phyloP scores from a whole-genome alignment of 1,140 invertebrate genomes.

The Ditylenchus dipsaci region DNA sequence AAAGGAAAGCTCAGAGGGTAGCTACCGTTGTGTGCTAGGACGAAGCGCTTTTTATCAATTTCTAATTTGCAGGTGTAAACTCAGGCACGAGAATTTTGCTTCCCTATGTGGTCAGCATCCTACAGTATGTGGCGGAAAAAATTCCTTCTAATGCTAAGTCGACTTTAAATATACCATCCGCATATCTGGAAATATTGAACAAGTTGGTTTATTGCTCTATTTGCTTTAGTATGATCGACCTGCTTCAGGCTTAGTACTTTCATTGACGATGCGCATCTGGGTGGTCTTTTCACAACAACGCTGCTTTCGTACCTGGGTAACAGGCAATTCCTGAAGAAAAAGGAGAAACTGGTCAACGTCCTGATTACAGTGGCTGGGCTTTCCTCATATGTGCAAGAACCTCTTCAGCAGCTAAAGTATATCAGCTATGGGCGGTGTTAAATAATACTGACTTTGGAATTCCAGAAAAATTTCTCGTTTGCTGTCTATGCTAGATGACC shows the following conservation, averaged over 20 bases:
- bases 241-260: slow-evolving; percentile 3
- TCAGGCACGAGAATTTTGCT: not conserved
- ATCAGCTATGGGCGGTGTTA: not conserved
- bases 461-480: not conserved
- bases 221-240: not conserved
- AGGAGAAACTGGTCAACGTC: not conserved
- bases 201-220: not conserved
- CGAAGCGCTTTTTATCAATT: not conserved
- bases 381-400: not conserved
- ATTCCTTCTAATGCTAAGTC: not conserved
- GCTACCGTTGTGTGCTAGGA: too few relatives aligned
- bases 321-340: not conserved
- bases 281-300: not conserved
- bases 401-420: not conserved
- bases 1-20: too few relatives aligned
- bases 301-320: not conserved
- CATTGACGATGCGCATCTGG: not conserved
- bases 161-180: not conserved
- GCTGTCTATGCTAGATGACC: not conserved
- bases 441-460: not conserved
- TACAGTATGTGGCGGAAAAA: not conserved
- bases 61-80: not conserved
- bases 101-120: not conserved
- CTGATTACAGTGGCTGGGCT: not conserved
- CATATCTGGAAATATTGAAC: slow-evolving; percentile 4